phyloP scores from a whole-genome alignment of 2,113 vertebrate genomes.

The Chlorodrepanis virens region DNA sequence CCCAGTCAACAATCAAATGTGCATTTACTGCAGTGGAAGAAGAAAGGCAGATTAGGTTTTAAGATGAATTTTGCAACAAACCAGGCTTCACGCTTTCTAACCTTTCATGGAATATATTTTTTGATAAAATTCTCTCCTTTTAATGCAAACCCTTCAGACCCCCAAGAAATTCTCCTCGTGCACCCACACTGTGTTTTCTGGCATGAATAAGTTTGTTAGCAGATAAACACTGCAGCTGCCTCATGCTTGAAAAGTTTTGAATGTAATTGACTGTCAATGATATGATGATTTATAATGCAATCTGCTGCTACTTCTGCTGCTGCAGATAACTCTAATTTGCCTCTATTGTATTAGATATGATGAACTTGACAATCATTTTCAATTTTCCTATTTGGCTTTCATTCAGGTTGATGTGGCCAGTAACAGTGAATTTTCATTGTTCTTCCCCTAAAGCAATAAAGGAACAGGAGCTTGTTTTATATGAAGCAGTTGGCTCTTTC shows the following conservation, averaged over 20 bases:
- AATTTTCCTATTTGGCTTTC: slow-evolving; percentile 69
- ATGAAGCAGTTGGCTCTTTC: slow-evolving; percentile 23
- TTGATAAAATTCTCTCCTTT: background rate
- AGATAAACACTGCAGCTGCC: slow-evolving; percentile 62
- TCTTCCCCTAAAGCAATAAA: slow-evolving; percentile 36
- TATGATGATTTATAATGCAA: slow-evolving; percentile 81
- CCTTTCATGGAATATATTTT: background rate
- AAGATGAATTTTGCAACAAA: background rate
- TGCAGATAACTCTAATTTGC: slow-evolving; percentile 76
- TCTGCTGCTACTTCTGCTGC: slow-evolving; percentile 70
- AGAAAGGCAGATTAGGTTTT: background rate
- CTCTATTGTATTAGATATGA: slow-evolving; percentile 73
- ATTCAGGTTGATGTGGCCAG: slow-evolving; percentile 60
- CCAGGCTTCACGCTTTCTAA: background rate
- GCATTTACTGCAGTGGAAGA: background rate
- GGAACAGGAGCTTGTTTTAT: slow-evolving; percentile 25
- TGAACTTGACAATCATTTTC: slow-evolving; percentile 71
- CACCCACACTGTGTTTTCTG: slow-evolving; percentile 35
- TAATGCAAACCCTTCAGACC: background rate
- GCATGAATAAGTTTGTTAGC: slow-evolving; percentile 67
- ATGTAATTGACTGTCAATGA: slow-evolving; percentile 80
- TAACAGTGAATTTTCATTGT: slow-evolving; percentile 55
- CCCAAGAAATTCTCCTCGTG: slow-evolving; percentile 27
- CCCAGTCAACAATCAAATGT: background rate
- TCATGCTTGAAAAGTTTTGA: slow-evolving; percentile 77